Percentiles rank a stretch among this genome's conserved stretches.
Conservation (phyloP, 2,113 vertebrate species). For the Irena cyanogastra region DNA sequence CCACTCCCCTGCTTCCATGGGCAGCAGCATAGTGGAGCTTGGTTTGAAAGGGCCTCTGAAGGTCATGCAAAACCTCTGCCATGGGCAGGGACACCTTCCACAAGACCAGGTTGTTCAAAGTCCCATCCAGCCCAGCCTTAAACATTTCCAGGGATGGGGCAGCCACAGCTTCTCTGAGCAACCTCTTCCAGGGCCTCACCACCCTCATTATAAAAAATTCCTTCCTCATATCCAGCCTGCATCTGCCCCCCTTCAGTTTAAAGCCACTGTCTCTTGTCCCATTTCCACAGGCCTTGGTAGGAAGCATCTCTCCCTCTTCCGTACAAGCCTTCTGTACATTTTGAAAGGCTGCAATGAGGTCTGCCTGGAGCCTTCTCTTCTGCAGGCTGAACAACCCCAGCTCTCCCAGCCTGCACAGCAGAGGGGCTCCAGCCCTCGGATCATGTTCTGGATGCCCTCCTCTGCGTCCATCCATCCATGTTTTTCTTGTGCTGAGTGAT, state of each 20-base stretch:
- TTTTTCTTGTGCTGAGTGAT: too few species aligned
- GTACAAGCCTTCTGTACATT: fast-evolving
- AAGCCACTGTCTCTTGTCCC: not conserved
- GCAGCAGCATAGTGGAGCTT: not conserved
- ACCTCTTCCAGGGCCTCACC: not conserved
- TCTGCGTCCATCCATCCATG: not conserved
- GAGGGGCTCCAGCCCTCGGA: not conserved
- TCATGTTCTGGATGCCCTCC: not conserved
- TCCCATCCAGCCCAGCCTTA: fast-evolving
- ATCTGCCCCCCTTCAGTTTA: not conserved
- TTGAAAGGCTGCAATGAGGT: not conserved
- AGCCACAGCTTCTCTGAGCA: not conserved
- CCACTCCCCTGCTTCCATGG: fast-evolving
- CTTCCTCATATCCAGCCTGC: not conserved
- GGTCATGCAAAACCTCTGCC: not conserved
- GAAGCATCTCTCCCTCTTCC: not conserved
- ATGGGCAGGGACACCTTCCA: not conserved
- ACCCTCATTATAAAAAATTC: not conserved
- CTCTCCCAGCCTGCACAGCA: not conserved
- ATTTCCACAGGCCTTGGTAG: not conserved
- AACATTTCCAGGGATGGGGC: not conserved
- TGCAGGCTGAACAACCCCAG: not conserved
- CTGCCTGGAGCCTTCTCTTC: not conserved
- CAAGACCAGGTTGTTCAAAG: not conserved
- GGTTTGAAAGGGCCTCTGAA: not conserved